These are phyloP conservation scores for Planiliza haematocheilus DNA, from an alignment of 2,113 vertebrate species.

Conservation along the genomic window DNA sequence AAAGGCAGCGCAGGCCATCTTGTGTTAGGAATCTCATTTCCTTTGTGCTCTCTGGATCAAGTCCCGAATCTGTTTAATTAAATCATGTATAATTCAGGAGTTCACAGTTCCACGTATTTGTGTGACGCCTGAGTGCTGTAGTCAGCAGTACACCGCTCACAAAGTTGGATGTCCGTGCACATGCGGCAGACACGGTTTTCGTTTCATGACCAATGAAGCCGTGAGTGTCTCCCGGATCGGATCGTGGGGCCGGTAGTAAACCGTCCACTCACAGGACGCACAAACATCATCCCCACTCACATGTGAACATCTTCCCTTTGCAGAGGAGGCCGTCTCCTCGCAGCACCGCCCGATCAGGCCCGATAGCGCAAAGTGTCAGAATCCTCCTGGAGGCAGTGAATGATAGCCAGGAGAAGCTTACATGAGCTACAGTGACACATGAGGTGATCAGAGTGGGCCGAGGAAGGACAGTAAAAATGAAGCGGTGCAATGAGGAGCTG, in stretches of 20 bases:
- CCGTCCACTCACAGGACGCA: not conserved
- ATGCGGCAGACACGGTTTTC: conserved; percentile 29
- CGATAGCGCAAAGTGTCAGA: conserved; percentile 18
- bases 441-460: conserved; percentile 58
- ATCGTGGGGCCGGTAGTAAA: no score
- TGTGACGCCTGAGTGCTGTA: conserved; percentile 25
- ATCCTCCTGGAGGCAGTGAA: conserved; percentile 44
- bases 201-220: conserved; percentile 50
- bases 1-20: conserved; percentile 39
- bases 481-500: conserved; percentile 45
- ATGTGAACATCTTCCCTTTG: conserved; percentile 1
- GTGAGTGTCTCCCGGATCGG: conserved; percentile 10
- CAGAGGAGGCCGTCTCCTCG: conserved; percentile 20
- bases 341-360: conserved; percentile 28
- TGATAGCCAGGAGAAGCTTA: conserved; percentile 55
- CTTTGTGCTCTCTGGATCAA: conserved; percentile 71
- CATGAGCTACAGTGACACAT: conserved; percentile 65
- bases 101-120: conserved; percentile 33
- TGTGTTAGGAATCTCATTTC: conserved; percentile 65
- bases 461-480: conserved; percentile 56
- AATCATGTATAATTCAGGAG: conserved; percentile 76
- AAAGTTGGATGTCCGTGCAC: conserved; percentile 36
- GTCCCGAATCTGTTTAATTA: conserved; percentile 67
- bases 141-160: conserved; percentile 38
- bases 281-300: conserved; percentile 15